Conservation (phyloP, 92 coral and sea anemone species). For the Umimayanthus kanabou region DNA sequence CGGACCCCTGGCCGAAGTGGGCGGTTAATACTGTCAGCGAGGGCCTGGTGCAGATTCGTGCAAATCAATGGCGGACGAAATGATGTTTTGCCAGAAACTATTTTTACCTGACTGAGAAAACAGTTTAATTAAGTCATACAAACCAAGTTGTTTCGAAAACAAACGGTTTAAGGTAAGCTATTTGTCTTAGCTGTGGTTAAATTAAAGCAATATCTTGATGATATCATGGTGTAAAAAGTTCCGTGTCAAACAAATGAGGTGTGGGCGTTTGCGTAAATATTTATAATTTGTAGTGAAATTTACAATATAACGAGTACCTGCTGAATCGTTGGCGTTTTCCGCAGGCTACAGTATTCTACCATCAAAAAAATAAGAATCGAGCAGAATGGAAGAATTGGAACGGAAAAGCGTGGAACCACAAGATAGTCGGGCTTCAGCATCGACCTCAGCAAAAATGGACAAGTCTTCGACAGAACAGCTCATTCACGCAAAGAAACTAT, state of each 20-base stretch:
- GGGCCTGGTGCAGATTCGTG: slow-evolving; percentile 3
- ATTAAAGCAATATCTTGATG: background rate
- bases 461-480: background rate
- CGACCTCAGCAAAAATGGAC: background rate
- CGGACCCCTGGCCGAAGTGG: no score
- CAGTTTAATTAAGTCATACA: background rate
- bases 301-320: background rate
- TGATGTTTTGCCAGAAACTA: background rate
- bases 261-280: background rate
- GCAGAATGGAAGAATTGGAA: slow-evolving; percentile 29
- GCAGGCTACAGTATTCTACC: background rate
- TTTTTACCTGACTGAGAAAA: background rate
- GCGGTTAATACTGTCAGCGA: background rate
- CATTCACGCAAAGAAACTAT: background rate
- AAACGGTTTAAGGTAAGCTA: background rate
- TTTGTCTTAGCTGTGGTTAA: background rate
- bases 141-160: background rate
- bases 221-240: background rate
- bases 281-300: background rate
- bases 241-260: background rate
- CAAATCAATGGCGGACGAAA: slow-evolving; percentile 11
- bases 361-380: background rate
- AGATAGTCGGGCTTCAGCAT: slow-evolving; percentile 2
- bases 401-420: background rate
- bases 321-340: background rate